phyloP scores from a whole-genome alignment of 1,140 invertebrate species.

The Antheraea pernyi region DNA sequence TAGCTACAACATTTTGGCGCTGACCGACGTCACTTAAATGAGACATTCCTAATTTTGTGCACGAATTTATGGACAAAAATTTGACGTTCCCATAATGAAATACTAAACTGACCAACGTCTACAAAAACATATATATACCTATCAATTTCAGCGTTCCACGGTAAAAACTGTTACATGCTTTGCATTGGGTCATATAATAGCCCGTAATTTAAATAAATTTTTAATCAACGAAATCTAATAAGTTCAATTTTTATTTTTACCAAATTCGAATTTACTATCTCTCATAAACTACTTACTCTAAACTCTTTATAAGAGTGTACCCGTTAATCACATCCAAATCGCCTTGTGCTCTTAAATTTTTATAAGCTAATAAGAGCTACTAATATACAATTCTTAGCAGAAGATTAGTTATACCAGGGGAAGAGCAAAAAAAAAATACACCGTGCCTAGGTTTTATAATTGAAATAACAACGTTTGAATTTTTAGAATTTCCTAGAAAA shows the following conservation, averaged over 20 bases:
- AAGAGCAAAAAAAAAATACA: too few species aligned
- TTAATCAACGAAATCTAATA: slow-evolving; percentile 17
- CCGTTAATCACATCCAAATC: slow-evolving; percentile 52
- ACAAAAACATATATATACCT: neutral
- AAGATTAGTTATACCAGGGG: too few species aligned
- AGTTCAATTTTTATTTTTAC: slow-evolving; percentile 20
- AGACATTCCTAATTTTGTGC: neutral
- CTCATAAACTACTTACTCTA: slow-evolving; percentile 37
- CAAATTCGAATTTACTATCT: slow-evolving; percentile 25
- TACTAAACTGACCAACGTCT: neutral
- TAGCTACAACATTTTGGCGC: neutral
- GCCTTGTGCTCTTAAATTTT: slow-evolving; percentile 33
- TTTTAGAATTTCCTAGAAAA: too few species aligned
- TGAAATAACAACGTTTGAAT: too few species aligned
- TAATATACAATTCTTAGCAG: too few species aligned
- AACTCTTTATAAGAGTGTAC: slow-evolving; percentile 56
- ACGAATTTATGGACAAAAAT: neutral
- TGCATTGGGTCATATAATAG: slow-evolving; percentile 23
- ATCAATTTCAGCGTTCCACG: slow-evolving; percentile 13
- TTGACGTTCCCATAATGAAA: neutral
- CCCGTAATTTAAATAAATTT: neutral
- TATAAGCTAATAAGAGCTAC: neutral
- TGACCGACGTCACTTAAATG: neutral
- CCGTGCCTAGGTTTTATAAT: too few species aligned
- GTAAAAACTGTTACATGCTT: slow-evolving; percentile 30